A percentile compares a stretch with the other conserved stretches of the same genome.
Evolutionary conservation across 2,113 vertebrate genomes (phyloP).

Genomic region (Anoplopoma fimbria): DNA sequence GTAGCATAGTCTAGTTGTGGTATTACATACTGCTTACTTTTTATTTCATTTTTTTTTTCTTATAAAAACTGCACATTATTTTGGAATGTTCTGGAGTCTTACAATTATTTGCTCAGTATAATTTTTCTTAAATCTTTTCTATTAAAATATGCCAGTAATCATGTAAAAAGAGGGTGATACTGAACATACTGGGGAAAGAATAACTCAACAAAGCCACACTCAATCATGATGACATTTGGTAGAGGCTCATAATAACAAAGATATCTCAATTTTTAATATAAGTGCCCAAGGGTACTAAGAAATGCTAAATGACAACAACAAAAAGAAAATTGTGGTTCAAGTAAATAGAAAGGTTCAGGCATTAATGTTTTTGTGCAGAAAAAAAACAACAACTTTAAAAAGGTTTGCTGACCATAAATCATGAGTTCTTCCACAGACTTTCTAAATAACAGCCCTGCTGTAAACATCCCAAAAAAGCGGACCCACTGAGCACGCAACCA

Average conservation of each 20-base stretch:
- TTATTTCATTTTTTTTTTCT: not conserved
- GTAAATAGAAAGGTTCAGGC: not conserved
- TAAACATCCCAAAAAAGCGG: not conserved
- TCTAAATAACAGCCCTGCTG: not conserved
- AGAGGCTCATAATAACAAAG: not conserved
- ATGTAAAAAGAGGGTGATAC: not conserved
- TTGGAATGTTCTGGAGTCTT: not conserved
- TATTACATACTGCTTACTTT: not conserved
- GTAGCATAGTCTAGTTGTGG: not conserved
- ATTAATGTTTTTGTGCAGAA: not conserved
- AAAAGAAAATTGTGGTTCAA: not conserved
- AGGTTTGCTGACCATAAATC: conserved; percentile 18
- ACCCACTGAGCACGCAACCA: not conserved
- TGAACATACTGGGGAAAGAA: not conserved
- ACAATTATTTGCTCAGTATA: not conserved
- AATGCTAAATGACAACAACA: not conserved
- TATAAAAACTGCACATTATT: not conserved
- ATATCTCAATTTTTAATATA: not conserved
- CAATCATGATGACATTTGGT: not conserved
- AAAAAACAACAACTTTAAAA: not conserved
- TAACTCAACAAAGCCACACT: not conserved
- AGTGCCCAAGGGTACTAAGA: not conserved
- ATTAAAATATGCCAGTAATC: not conserved
- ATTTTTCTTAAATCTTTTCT: not conserved
- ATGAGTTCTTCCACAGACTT: conserved; percentile 9